Evolutionary conservation across 2,113 vertebrate species (phyloP), one percentile per base, ranked within the genome.

Genomic region (Crotalus horridus): DNA sequence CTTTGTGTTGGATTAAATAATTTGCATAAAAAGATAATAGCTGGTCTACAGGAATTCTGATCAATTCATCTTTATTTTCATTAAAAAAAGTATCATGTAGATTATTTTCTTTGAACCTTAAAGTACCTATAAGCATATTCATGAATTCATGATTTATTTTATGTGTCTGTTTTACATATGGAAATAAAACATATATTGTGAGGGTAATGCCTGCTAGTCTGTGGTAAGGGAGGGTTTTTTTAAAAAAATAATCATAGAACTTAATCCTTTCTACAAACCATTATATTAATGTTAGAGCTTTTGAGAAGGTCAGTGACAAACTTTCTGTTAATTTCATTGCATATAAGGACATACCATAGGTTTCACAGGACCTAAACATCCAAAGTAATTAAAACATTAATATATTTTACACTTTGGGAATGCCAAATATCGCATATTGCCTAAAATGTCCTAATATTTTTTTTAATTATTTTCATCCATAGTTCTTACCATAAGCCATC

Each of bases 201-300:
- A 24, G 3, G 5, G 46, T 48, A 90, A 55, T 33, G 54, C 54
- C 17, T 1, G 29, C 43, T 61, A 93, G 33, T 89, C 48, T 93
- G 11, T 85, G 54, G 81, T 94, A 89, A 91, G 23, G 51, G 48
- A 87, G 10, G 95, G 93, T 81, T 93, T 59, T 93, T 93, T n/a
- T 3, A 92, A 11, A 87, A 3, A 53, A 92, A 39, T 39, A 87
- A 74, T 56, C 29, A n/a, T 64, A 39, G 69, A 81, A 39, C 69
- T 39, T 5, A 85, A 46, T 46, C 39, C 39, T 85, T 74, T 74
- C 6, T 69, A 5, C n/a, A 74, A 33, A 33, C 5, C 13, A 33
- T 74, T 33, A 74, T 33, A 74, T 74, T 17, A 33, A 33, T 7
- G n/a, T 74, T 74, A 74, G 33, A 74, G 13, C 64, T 74, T 74